phyloP scores from a whole-genome alignment of 2,888 invertebrate genomes.

The Limnephilus rhombicus region DNA sequence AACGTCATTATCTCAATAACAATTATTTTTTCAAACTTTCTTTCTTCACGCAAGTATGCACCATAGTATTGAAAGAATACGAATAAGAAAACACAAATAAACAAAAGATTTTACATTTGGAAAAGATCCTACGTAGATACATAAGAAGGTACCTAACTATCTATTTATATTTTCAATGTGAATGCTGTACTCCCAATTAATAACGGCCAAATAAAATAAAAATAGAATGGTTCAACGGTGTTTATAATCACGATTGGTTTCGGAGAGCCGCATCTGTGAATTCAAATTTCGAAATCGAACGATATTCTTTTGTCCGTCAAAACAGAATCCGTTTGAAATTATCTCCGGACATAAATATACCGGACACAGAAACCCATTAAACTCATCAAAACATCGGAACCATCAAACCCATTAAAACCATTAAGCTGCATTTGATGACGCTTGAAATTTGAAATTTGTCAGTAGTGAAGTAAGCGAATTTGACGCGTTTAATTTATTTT shows the following conservation, averaged over 20 bases:
- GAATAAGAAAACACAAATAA: no score
- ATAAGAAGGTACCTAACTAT: no score
- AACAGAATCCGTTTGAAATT: slow-evolving; percentile 27
- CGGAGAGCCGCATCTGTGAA: slow-evolving; percentile 39
- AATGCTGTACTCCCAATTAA: neutral
- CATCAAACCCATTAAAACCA: slow-evolving; percentile 18
- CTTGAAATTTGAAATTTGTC: slow-evolving; percentile 41
- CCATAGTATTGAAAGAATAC: no score
- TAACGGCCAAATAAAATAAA: neutral
- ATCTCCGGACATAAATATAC: slow-evolving; percentile 23
- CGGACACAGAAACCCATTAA: slow-evolving; percentile 14
- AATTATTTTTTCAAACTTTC: no score
- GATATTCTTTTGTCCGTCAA: slow-evolving; percentile 21
- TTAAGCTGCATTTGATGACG: slow-evolving; percentile 11
- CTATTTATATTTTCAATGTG: neutral
- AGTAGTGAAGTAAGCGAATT: neutral
- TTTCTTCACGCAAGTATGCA: no score
- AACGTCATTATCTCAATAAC: no score
- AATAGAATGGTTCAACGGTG: neutral
- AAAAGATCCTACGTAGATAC: no score
- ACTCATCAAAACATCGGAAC: neutral
- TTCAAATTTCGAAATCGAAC: slow-evolving; percentile 21
- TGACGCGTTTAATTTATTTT: slow-evolving; percentile 4
- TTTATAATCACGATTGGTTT: slow-evolving; percentile 15
- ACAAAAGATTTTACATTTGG: no score